Percentiles rank a stretch among this genome's conserved stretches.
Conservation (phyloP, 1,140 invertebrate species). For the Pseudoatta argentina region DNA sequence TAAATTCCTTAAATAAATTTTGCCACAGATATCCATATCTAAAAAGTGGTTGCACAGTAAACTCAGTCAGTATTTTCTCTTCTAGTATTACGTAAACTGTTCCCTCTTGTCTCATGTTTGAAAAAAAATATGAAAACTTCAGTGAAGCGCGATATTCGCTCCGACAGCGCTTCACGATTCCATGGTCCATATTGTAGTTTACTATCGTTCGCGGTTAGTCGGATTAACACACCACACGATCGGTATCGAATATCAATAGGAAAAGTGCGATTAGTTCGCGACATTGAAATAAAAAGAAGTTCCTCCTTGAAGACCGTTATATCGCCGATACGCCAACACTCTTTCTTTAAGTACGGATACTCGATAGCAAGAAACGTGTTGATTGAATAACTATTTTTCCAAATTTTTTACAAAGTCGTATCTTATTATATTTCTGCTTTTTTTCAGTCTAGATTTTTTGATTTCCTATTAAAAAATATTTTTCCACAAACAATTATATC, state of each 20-base stretch:
- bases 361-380: not conserved
- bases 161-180: conserved; percentile 38
- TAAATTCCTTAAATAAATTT: not conserved
- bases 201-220: conserved; percentile 77
- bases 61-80: conserved; percentile 15
- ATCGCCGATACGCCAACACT: not conserved
- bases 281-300: conserved; percentile 27
- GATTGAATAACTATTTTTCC: not conserved
- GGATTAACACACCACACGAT: conserved; percentile 73
- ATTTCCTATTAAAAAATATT: not conserved
- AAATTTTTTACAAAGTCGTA: not conserved
- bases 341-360: not conserved
- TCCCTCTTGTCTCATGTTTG: not conserved
- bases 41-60: conserved; percentile 6
- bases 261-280: conserved; percentile 38
- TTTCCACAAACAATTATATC: not conserved
- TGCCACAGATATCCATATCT: not conserved
- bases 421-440: not conserved
- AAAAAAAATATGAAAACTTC: not conserved
- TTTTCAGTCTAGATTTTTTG: not conserved
- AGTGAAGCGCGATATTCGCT: conserved; percentile 50
- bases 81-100: not conserved
- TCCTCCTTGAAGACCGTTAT: conserved; percentile 44
- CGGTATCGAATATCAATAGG: conserved; percentile 71
- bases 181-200: conserved; percentile 68